Evolutionary conservation across 1,140 invertebrate species (phyloP).

Genomic region (Macrosteles quadrilineatus): DNA sequence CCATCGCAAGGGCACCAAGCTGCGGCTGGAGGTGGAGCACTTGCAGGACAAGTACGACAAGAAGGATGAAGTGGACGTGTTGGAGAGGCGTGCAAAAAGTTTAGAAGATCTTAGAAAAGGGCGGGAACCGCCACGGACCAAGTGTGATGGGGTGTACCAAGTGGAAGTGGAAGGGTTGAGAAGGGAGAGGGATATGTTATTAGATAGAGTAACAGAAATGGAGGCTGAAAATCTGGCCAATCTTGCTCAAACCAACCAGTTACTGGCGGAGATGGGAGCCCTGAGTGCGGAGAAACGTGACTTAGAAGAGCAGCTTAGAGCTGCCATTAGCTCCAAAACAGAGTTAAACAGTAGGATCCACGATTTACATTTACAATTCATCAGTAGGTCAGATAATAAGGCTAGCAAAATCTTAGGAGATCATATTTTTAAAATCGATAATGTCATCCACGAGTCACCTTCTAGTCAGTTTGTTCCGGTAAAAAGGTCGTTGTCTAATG

Average conservation of each 20-base stretch:
- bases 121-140: neutral
- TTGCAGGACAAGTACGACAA: constrained; percentile 35
- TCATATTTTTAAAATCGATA: neutral
- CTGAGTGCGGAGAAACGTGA: constrained; percentile 60
- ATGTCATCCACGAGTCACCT: neutral
- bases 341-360: constrained; percentile 54
- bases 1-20: constrained; percentile 71
- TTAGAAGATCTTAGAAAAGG: constrained; percentile 18
- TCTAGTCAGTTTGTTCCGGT: constrained; percentile 33
- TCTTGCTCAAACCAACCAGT: constrained; percentile 61
- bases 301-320: constrained; percentile 62
- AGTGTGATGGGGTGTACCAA: constrained; percentile 20
- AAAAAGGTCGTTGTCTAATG: constrained; percentile 27
- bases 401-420: neutral
- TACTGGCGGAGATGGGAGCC: constrained; percentile 61
- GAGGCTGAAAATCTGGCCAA: constrained; percentile 69
- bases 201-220: constrained; percentile 68
- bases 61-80: constrained; percentile 32
- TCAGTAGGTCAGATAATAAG: constrained; percentile 40
- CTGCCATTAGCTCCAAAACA: constrained; percentile 56
- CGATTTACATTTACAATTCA: constrained; percentile 52
- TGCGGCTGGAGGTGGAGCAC: constrained; percentile 70
- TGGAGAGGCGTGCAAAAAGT: constrained; percentile 24
- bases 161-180: constrained; percentile 54
- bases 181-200: constrained; percentile 67